Base-by-base conservation (phyloP, 2,797 vertebrate genomes). In the Emys orbicularis region DNA sequence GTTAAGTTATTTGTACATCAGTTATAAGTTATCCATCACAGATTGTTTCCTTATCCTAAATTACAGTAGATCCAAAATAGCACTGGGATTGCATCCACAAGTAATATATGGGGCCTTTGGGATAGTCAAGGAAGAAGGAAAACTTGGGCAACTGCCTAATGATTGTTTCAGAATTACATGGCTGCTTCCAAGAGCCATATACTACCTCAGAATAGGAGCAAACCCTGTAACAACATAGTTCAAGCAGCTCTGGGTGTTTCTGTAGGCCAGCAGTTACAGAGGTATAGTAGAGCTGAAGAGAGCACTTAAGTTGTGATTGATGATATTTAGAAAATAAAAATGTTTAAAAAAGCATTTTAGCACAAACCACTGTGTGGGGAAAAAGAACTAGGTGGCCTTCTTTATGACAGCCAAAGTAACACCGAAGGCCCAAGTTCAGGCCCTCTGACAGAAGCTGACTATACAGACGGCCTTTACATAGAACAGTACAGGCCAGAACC, bases 241-340 rank as follows among this genome's bases (percentile, higher is more conserved):
- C 59, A 56, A 12, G 53, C 37, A 79, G 87, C 93, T 81, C 44
- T 84, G 68, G 79, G 91, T 56, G 3, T 84, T 93, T 90, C 83
- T 84, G 49, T 92, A 68, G 68, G 49, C 54, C 49, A 83, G 56
- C 85, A 95, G 91, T 83, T 95, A 87, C 81, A 83, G 44, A 84
- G 56, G 87, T 41, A 94, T 83, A 92, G 93, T 90, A 89, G 61
- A 93, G 83, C 44, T 90, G 52, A 90, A 92, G 91, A 77, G 86
- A 90, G 10, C 18, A n/a, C 90, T 86, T 90, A 74, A 87, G 59
- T 31, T 57, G 72, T 81, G 61, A 77, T 88, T 86, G 31, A 61
- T 87, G 1, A 84, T 92, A 4, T 90, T 95, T 44, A 81, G 23
- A 89, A 79, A 90, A 34, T 3, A 74, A 72, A 68, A 61, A 79